Percentiles rank a stretch among this genome's conserved stretches.
Evolutionary conservation across 2,113 vertebrate species (phyloP).

Genomic region (Neolamprologus brichardi): DNA sequence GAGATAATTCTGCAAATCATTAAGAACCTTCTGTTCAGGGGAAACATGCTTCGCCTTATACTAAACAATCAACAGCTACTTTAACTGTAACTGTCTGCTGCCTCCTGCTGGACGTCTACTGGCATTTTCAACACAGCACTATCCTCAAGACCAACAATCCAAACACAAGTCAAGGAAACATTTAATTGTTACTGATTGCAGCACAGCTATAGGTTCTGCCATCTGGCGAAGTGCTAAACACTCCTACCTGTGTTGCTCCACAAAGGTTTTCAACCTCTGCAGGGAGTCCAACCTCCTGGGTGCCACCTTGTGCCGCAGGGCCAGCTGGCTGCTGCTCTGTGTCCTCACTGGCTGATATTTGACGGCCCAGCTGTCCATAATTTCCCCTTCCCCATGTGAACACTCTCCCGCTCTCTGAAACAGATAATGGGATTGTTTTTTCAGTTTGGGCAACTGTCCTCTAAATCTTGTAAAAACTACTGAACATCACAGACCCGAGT

Average conservation of each 20-base stretch:
- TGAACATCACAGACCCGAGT: not conserved
- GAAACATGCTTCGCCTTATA: not conserved
- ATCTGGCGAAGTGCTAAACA: not conserved
- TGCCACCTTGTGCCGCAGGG: not conserved
- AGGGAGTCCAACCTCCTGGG: slow-evolving; percentile 44
- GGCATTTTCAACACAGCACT: not conserved
- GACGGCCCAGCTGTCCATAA: slow-evolving; percentile 87
- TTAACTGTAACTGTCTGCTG: not conserved
- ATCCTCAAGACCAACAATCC: not conserved
- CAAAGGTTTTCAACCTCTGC: slow-evolving; percentile 66
- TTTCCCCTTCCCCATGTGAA: slow-evolving; percentile 88
- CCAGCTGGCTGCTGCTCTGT: slow-evolving; percentile 1
- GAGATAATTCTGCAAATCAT: not conserved
- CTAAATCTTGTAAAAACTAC: not conserved
- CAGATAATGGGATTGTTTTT: not conserved
- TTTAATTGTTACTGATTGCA: not conserved
- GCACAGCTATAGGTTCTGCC: not conserved
- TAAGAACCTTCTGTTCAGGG: not conserved
- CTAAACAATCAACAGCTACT: not conserved
- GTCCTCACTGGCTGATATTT: not conserved
- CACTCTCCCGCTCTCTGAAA: slow-evolving; percentile 82
- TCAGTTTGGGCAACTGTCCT: not conserved
- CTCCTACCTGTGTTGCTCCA: slow-evolving; percentile 80
- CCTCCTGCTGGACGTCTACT: slow-evolving; percentile 38
- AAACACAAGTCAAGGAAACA: not conserved